phyloP scores from a whole-genome alignment of 2,888 invertebrate species.

The Serrognathus titanus region DNA sequence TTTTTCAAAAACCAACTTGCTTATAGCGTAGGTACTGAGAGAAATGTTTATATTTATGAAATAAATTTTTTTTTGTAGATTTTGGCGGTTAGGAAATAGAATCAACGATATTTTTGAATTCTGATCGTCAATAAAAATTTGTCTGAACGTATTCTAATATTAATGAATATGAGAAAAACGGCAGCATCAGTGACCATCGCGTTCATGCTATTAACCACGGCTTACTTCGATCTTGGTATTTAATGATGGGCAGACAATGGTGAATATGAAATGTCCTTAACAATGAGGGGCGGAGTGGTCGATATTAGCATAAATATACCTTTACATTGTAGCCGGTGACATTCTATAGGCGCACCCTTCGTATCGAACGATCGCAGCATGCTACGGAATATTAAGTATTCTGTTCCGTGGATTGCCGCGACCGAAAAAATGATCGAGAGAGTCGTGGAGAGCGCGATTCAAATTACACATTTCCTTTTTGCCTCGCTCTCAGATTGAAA shows the following conservation, averaged over 20 bases:
- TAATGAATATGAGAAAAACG: too few species aligned
- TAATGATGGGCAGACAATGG: conserved; percentile 28
- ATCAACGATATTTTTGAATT: too few species aligned
- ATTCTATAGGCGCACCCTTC: conserved; percentile 14
- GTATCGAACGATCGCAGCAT: conserved; percentile 2
- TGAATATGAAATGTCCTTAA: conserved; percentile 29
- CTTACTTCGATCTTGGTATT: conserved; percentile 22
- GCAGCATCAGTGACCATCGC: neutral
- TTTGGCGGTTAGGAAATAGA: too few species aligned
- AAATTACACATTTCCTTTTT: too few species aligned
- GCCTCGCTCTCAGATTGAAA: too few species aligned
- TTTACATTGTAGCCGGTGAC: conserved; percentile 21
- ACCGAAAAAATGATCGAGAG: neutral
- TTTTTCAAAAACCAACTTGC: too few species aligned
- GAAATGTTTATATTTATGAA: too few species aligned
- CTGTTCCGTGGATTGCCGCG: conserved; percentile 4
- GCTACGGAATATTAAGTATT: conserved; percentile 9
- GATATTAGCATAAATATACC: conserved; percentile 23
- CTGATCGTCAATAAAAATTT: too few species aligned
- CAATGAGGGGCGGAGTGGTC: conserved; percentile 29
- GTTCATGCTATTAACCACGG: neutral
- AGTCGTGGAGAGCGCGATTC: too few species aligned
- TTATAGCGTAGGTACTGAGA: too few species aligned
- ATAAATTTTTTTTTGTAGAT: too few species aligned
- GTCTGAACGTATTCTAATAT: too few species aligned